Conservation (phyloP, 2,888 invertebrate species). For the Apamea crenata region DNA sequence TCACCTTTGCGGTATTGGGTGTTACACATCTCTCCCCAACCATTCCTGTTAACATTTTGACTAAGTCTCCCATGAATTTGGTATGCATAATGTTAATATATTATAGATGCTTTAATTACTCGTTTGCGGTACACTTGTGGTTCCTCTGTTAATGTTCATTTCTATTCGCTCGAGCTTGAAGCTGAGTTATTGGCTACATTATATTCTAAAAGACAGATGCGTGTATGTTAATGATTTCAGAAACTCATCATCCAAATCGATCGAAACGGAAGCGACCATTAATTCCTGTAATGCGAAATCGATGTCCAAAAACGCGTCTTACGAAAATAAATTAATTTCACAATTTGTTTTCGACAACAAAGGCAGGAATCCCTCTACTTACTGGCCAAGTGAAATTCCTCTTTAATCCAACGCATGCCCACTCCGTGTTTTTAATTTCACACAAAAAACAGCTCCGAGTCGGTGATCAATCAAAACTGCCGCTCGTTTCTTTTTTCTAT, state of each 20-base stretch:
- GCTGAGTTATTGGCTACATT: constrained; percentile 43
- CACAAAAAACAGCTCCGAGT: constrained; percentile 87
- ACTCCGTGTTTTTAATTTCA: constrained; percentile 89
- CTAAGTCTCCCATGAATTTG: constrained; percentile 86
- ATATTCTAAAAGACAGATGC: constrained; percentile 56
- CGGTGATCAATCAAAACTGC: constrained; percentile 90
- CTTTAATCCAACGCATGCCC: constrained; percentile 88
- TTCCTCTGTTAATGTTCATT: constrained; percentile 78
- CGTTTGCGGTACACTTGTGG: constrained; percentile 85
- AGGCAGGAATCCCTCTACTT: constrained; percentile 79
- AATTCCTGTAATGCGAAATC: constrained; percentile 80
- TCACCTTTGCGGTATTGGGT: constrained; percentile 89
- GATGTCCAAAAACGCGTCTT: constrained; percentile 74
- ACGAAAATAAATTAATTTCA: constrained; percentile 83
- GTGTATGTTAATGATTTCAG: constrained; percentile 56
- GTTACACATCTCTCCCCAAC: constrained; percentile 85
- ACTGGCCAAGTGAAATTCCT: constrained; percentile 85
- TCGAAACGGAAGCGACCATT: constrained; percentile 73
- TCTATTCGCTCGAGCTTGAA: constrained; percentile 68
- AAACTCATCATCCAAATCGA: constrained; percentile 63
- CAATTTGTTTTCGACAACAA: constrained; percentile 83
- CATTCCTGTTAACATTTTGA: constrained; percentile 82
- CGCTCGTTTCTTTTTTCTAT: constrained; percentile 85
- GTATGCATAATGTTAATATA: constrained; percentile 88
- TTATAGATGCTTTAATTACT: constrained; percentile 89